A percentile compares a stretch with the other conserved stretches of the same genome.
Conservation (phyloP, 1,140 invertebrate genomes). For the Macrocentrus cingulum region DNA sequence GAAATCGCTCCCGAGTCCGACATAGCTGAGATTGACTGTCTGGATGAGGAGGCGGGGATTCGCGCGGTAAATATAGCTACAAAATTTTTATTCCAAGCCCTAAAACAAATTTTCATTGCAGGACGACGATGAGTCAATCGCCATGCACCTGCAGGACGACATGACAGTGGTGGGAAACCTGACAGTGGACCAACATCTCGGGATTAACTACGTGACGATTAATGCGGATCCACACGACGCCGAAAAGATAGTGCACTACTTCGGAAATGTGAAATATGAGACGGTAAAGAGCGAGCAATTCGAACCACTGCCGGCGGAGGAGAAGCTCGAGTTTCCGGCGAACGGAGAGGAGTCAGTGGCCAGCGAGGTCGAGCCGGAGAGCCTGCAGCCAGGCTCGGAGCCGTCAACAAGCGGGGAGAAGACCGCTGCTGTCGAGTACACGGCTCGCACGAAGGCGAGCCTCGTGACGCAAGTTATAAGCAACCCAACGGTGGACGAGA, state of each 20-base stretch:
- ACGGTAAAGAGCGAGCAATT: no score
- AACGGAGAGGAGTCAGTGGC: constrained; percentile 31
- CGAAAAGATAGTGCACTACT: constrained; percentile 50
- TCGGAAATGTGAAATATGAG: constrained; percentile 48
- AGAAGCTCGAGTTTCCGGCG: constrained; percentile 50
- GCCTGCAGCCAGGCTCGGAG: constrained; percentile 33
- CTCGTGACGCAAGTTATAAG: constrained; percentile 45
- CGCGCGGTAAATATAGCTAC: constrained; percentile 36
- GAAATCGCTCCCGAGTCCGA: constrained; percentile 48
- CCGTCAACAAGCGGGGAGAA: constrained; percentile 45
- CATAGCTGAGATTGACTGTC: constrained; percentile 48
- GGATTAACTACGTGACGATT: constrained; percentile 56
- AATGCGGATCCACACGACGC: constrained; percentile 40
- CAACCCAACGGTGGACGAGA: constrained; percentile 52
- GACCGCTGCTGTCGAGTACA: constrained; percentile 48
- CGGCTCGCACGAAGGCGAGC: constrained; percentile 43
- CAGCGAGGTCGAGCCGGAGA: constrained; percentile 28
- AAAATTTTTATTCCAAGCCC: no score
- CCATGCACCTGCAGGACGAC: constrained; percentile 51
- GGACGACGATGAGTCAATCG: constrained; percentile 53
- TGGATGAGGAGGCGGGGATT: constrained; percentile 52
- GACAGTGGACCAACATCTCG: constrained; percentile 46
- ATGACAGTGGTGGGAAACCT: constrained; percentile 55
- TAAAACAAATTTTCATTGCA: constrained; percentile 20
- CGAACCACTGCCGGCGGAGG: no score